Conservation (phyloP, 2,888 invertebrate species). For the Napeogenes sylphis region DNA sequence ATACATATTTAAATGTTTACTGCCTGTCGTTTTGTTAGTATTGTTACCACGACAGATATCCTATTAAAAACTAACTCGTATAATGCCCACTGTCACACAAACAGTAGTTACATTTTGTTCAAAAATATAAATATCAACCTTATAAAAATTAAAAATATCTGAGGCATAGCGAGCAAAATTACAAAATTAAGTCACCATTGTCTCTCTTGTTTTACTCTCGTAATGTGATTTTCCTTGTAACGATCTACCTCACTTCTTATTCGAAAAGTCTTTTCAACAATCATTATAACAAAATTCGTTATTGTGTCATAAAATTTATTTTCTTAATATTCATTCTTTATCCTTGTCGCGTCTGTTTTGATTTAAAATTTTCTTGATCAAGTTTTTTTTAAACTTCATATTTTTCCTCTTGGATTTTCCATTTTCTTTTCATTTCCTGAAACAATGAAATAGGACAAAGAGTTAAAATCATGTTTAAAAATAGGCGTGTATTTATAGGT, state of each 20-base stretch:
- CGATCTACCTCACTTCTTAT: slow-evolving; percentile 26
- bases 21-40: too few species aligned
- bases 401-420: not conserved
- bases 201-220: slow-evolving; percentile 55
- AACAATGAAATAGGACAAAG: not conserved
- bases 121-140: too few species aligned
- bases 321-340: slow-evolving; percentile 31
- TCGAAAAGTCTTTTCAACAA: slow-evolving; percentile 16
- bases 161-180: too few species aligned
- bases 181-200: slow-evolving; percentile 50
- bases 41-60: too few species aligned
- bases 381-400: not conserved
- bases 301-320: slow-evolving; percentile 9
- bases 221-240: slow-evolving; percentile 40
- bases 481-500: too few species aligned
- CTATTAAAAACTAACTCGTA: too few species aligned
- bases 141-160: too few species aligned
- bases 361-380: slow-evolving; percentile 22
- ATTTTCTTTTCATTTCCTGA: not conserved
- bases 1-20: too few species aligned
- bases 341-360: slow-evolving; percentile 54
- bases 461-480: too few species aligned
- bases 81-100: too few species aligned
- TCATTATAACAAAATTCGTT: slow-evolving; percentile 24
- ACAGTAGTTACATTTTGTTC: too few species aligned